Evolutionary conservation across 2,113 vertebrate genomes (phyloP), one percentile per base, ranked within the genome.

Genomic region (Paradisaea rubra): DNA sequence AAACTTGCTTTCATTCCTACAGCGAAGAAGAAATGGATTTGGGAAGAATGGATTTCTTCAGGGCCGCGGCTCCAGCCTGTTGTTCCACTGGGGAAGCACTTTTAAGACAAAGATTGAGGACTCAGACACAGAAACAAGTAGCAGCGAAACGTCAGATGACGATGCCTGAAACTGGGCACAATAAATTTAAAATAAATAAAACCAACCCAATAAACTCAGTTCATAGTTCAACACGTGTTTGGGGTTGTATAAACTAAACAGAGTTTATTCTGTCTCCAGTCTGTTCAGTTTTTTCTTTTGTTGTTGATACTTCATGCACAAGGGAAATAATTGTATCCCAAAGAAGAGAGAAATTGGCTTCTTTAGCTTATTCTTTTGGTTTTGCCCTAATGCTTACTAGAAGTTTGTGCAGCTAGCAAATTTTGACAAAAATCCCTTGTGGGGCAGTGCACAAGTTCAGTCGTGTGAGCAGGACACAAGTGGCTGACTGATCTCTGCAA

Each of bases 21-120:
- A 99, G 99, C 98, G 99, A 97, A 99, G 98, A 98, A 99, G 98
- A 98, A 99, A 99, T 2, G 98, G 99, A 97, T 97, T 98, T 97
- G 98, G 98, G 86, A 99, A 98, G 96, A 99, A 99, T 11, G 99
- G 99, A 96, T 98, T 98, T 95, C 98, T 99, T 90, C 98, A 98
- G 68, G 98, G 98, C 98, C 98, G 98, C 7, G 89, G 98, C 72
- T 98, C 98, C 86, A 98, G 98, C 97, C 98, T 99, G 96, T 98
- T 99, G 97, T 98, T 98, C 97, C 98, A 98, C 97, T 99, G 99
- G 99, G 99, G 99, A 98, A 98, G 98, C 98, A 98, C 99, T 97
- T 98, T 98, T 76, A 99, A 98, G 97, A 97, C 98, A 81, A 98
- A 98, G 89, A 98, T 98, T 94, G 99, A 99, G 97, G 98, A 98